Evolutionary conservation across 2,888 invertebrate species (phyloP), one percentile per base, ranked within the genome.

Genomic region (Drosophila greeni): DNA sequence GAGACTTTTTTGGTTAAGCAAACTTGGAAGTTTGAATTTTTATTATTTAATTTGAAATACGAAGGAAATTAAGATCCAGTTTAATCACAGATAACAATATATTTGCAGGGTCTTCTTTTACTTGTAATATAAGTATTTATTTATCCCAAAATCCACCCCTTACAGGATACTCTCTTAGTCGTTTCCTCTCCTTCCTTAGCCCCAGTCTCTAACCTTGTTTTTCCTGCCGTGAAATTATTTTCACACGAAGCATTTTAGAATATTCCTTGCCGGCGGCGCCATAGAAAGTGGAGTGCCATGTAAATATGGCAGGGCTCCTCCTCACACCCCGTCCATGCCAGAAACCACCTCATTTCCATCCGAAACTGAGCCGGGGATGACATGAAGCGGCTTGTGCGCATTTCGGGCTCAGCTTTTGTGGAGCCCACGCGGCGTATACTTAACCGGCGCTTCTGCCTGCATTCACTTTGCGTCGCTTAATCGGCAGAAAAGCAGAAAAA

Each of bases 181-280:
- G 65, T 26, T 37, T 48, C 23, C 26, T 42, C 45, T 5, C 7
- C 1, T 18, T 39, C 26, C 14, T 34, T 39, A 16, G 40, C 47
- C 20, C 53, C 45, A 24, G 29, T 14, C 29, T 74, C 67, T 76
- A 82, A 79, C 82, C 79, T 79, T 73, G 73, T 82, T 82, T 82
- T 82, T 66, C 65, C 70, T 47, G 75, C 72, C 70, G 70, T 75
- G 69, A 80, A 82, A 80, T 80, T 75, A 79, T 77, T 80, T 77
- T 82, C 61, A 65, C 70, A 70, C 67, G 61, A 29, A 51, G 52
- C 61, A 55, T 48, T 73, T 79, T 72, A 60, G 72, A 66, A 79
- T 68, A 68, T 71, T 64, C 59, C 40, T 57, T 47, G 72, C 72
- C 69, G 33, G 54, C 47, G 62, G 62, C 48, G 56, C 59, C 36